Base-by-base conservation (phyloP, 2,113 vertebrate genomes). In the Myrmecophaga tridactyla region DNA sequence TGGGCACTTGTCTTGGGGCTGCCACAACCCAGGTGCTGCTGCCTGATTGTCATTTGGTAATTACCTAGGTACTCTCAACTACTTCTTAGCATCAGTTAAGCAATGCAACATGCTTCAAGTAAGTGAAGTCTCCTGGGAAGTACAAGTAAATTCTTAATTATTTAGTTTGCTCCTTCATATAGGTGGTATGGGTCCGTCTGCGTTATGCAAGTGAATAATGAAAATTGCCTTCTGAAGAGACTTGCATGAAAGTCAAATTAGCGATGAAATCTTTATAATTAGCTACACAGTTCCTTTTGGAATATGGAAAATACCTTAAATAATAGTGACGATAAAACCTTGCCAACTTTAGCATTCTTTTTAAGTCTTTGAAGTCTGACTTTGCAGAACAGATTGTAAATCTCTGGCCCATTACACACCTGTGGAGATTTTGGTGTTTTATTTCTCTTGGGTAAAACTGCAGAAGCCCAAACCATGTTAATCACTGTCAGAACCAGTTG, bases 401-500 rank as follows among this genome's bases (percentile, higher is more conserved):
- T 99, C 98, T 99, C 98, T 99, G 98, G 98, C 98, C 98, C 98
- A 99, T 98, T 98, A 98, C 98, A 98, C 98, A 98, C 98, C 98
- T 98, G 99, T 98, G 56, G 98, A 98, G 98, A 98, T 98, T 98
- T 98, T 98, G 97, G 98, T 98, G 98, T 98, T 99, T 98, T 98
- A 98, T 98, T 99, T 98, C 98, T 98, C 98, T 97, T 98, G 98
- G 98, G 98, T 98, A 98, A 98, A 98, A 97, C 98, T 98, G 97
- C 97, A 96, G 97, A 98, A 98, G 98, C 98, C 98, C 97, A 97
- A 98, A 98, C 97, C 98, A 96, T 98, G 98, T 99, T 99, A 98
- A 99, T 99, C 98, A 98, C 97, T 99, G 99, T 99, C 98, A 99
- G 98, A 98, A 99, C 98, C 98, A 99, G 98, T 99, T 98, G 98